Evolutionary conservation across 2,113 vertebrate species (phyloP).

Genomic region (Scomber scombrus): DNA sequence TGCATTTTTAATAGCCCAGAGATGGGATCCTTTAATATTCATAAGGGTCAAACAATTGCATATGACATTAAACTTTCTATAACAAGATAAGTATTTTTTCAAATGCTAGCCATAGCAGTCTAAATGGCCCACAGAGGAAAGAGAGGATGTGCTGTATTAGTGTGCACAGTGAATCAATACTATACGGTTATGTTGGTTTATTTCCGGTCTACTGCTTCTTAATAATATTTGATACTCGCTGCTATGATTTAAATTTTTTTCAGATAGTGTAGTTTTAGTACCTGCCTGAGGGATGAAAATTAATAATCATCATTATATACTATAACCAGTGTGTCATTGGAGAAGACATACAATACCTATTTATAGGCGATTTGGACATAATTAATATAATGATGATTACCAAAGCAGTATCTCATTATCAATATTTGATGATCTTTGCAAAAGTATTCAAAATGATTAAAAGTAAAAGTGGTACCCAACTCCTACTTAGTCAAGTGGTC

Average conservation of each 20-base stretch:
- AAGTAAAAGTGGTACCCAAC: no score
- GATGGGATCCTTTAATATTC: constrained; percentile 95
- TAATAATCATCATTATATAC: not conserved
- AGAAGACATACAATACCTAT: not conserved
- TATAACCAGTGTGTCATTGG: not conserved
- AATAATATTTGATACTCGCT: constrained; percentile 19
- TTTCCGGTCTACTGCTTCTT: constrained; percentile 19
- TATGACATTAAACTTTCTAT: constrained; percentile 90
- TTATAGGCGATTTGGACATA: no score
- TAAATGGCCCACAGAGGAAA: constrained; percentile 76
- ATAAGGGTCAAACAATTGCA: constrained; percentile 95
- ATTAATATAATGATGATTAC: not conserved
- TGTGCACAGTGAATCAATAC: constrained; percentile 46
- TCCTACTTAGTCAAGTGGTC: not conserved
- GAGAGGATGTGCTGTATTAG: constrained; percentile 20
- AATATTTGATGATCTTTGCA: not conserved
- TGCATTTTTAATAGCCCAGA: constrained; percentile 97
- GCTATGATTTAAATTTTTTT: not conserved
- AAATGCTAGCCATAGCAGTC: constrained; percentile 67
- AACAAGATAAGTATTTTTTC: constrained; percentile 83
- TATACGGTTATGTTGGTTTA: constrained; percentile 28
- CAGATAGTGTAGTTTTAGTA: not conserved
- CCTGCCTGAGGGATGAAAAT: not conserved
- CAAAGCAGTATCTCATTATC: not conserved
- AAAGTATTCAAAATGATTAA: not conserved